A percentile compares a stretch with the other conserved stretches of the same genome.
Evolutionary conservation across 1,140 invertebrate species (phyloP).

Genomic region (Saxidomus purpurata): DNA sequence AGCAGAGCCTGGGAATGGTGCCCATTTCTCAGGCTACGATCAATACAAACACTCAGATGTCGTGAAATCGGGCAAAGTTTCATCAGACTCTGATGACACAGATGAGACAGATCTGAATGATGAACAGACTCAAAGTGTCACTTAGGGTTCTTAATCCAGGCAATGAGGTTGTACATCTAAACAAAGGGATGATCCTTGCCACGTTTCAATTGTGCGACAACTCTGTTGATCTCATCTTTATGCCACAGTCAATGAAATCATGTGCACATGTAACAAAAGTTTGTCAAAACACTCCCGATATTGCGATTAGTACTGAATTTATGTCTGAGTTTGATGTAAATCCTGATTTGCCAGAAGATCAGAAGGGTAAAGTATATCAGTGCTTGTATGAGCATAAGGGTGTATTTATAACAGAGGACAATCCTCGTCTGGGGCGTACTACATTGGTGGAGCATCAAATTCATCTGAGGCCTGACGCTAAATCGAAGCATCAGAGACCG

Average conservation of each 20-base stretch:
- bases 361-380: too few species aligned
- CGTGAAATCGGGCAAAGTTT: too few species aligned
- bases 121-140: too few species aligned
- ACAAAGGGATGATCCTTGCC: constrained; percentile 20
- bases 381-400: too few species aligned
- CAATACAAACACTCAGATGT: too few species aligned
- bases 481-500: constrained; percentile 49
- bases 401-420: not conserved
- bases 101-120: too few species aligned
- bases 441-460: constrained; percentile 33
- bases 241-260: not conserved
- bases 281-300: not conserved
- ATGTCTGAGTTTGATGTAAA: too few species aligned
- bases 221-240: not conserved
- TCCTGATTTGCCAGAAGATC: too few species aligned
- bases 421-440: constrained; percentile 36
- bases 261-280: not conserved
- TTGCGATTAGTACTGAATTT: not conserved
- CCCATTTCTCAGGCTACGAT: too few species aligned
- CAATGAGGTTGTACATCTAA: not conserved
- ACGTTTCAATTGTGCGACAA: constrained; percentile 11
- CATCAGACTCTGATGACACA: too few species aligned
- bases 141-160: constrained; percentile 48
- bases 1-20: too few species aligned
- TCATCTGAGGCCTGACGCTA: constrained; percentile 36